A percentile compares a stretch with the other conserved stretches of the same genome.
Conservation (phyloP, 1,140 invertebrate genomes). For the Tyrophagus putrescentiae region DNA sequence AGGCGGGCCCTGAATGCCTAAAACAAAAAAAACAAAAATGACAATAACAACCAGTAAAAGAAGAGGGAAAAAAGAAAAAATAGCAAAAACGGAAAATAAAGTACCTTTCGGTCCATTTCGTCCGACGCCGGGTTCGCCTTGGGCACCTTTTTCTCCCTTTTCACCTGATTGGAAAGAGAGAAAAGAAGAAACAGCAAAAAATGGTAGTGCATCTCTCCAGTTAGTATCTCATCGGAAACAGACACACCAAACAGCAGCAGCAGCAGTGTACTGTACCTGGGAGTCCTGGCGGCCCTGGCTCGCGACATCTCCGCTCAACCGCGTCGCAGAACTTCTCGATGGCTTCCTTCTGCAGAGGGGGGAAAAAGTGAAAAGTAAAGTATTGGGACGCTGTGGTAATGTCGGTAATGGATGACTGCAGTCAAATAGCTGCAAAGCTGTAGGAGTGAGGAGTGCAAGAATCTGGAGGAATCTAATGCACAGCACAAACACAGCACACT, state of each 20-base stretch:
- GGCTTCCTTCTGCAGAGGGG: constrained; percentile 43
- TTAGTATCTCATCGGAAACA: too few species aligned
- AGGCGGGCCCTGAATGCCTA: constrained; percentile 1
- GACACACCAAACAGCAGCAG: too few species aligned
- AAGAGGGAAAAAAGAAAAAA: too few species aligned
- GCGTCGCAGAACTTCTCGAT: constrained; percentile 57
- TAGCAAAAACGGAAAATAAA: too few species aligned
- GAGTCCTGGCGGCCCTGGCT: constrained; percentile 27
- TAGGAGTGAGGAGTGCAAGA: background rate
- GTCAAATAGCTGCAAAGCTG: too few species aligned
- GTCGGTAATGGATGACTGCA: too few species aligned
- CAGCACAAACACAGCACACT: too few species aligned
- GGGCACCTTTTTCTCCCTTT: constrained; percentile 35
- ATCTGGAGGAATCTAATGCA: background rate
- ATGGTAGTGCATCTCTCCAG: background rate
- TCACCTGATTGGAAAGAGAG: constrained; percentile 33
- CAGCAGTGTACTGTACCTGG: too few species aligned
- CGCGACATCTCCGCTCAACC: constrained; percentile 55
- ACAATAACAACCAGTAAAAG: too few species aligned
- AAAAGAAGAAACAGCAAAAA: background rate
- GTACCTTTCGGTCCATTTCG: too few species aligned
- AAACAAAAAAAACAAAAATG: too few species aligned
- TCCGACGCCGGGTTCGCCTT: constrained; percentile 46
- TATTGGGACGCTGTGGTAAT: too few species aligned
- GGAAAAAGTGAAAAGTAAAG: background rate